Base-by-base conservation (phyloP, 2,113 vertebrate genomes). In the Myrmecobius fasciatus region DNA sequence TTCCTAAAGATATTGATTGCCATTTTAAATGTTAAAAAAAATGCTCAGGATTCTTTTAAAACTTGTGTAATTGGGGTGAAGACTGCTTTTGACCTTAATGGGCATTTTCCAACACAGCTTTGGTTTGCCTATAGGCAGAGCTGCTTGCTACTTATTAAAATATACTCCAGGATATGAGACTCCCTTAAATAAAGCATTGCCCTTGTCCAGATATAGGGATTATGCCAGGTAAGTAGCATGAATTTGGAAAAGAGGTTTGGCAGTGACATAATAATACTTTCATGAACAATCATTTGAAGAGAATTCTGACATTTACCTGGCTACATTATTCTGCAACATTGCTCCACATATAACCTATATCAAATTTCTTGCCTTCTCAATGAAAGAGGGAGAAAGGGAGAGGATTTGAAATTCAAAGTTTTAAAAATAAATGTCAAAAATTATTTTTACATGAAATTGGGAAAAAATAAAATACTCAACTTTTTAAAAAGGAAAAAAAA, bases 21-120 rank as follows among this genome's bases (percentile, higher is more conserved):
- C 56, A 89, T 94, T 92, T 52, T 26, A 53, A 54, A 94, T 89
- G 52, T 49, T n/a, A n/a, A 22, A 92, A 22, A 92, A 36, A 47
- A 91, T 5, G 7, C 22, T 31, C 89, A 53, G 36, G 92, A 75
- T 25, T 83, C 92, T 75, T 67, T 53, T 52, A 53, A 91, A 51
- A 96, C 60, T 60, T 89, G 2, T 83, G 36, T n/a, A n/a, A 75
- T 67, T 20, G 2, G 20, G 51, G 26, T 51, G 8, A 2, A 90
- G 26, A 20, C 0, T 75, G 36, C 14, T 83, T 83, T 83, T 83
- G 67, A 43, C n/a, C 3, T 22, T n/a, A 24, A 43, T 43, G n/a
- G 17, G 8, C 36, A 83, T 2, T 83, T 83, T 83, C 36, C n/a
- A 83, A 83, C 20, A 20, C 36, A 83, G 17, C 6, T 83, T 83